Evolutionary conservation across 2,797 vertebrate species (phyloP).

Genomic region (Pangasius sanitwongsei): DNA sequence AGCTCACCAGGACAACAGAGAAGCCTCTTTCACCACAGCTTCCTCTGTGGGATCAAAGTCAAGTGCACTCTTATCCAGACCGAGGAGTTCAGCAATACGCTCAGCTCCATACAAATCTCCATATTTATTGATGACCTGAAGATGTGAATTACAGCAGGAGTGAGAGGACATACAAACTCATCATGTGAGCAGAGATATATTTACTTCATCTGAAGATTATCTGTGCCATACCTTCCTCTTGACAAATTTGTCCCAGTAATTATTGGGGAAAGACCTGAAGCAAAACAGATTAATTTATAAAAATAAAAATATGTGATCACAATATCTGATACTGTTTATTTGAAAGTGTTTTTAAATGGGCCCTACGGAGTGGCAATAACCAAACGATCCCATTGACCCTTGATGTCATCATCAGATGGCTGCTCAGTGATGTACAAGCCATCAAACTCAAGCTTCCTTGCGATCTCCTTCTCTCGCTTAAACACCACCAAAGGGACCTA

Average conservation of each 20-base stretch:
- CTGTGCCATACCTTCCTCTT: slow-evolving; percentile 87
- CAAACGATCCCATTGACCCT: slow-evolving; percentile 97
- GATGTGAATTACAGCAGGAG: background rate
- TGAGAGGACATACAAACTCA: background rate
- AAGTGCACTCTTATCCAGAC: slow-evolving; percentile 93
- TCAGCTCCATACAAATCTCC: slow-evolving; percentile 95
- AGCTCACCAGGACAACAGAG: slow-evolving; percentile 91
- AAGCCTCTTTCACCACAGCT: slow-evolving; percentile 86
- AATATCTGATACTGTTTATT: background rate
- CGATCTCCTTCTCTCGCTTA: slow-evolving; percentile 97
- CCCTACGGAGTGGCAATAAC: slow-evolving; percentile 98
- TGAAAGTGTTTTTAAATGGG: background rate
- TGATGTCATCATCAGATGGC: slow-evolving; percentile 97
- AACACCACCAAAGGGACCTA: slow-evolving; percentile 97
- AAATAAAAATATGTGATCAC: background rate
- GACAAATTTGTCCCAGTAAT: slow-evolving; percentile 99
- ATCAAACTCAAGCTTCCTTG: slow-evolving; percentile 95
- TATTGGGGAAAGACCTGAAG: slow-evolving; percentile 92
- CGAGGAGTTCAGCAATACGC: slow-evolving; percentile 94
- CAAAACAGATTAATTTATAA: slow-evolving; percentile 22
- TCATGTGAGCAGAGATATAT: slow-evolving; percentile 21
- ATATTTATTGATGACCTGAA: slow-evolving; percentile 97
- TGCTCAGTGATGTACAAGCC: slow-evolving; percentile 98
- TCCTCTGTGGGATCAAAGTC: slow-evolving; percentile 96
- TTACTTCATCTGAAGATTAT: slow-evolving; percentile 9